phyloP scores from a whole-genome alignment of 2,888 invertebrate species.

The Hydropsyche betteni region DNA sequence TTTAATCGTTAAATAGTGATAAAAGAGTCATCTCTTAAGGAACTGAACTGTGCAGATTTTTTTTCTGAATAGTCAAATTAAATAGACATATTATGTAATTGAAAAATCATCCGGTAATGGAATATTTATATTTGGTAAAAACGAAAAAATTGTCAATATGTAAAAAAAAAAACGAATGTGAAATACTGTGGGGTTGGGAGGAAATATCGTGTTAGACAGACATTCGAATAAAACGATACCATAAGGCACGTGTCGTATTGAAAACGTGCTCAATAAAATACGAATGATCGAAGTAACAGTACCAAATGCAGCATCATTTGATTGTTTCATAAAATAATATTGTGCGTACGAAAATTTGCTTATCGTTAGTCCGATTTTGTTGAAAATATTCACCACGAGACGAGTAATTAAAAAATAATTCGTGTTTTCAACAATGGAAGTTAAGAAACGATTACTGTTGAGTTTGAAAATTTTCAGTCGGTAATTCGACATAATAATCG shows the following conservation, averaged over 20 bases:
- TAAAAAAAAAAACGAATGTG: not conserved
- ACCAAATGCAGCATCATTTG: slow-evolving; percentile 21
- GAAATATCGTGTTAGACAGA: slow-evolving; percentile 22
- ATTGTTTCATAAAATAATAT: slow-evolving; percentile 16
- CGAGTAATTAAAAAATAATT: not conserved
- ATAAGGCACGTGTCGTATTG: slow-evolving; percentile 30
- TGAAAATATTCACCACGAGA: not conserved
- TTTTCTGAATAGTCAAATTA: no score
- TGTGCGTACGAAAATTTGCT: not conserved
- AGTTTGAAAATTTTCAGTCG: no score
- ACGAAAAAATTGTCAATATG: not conserved
- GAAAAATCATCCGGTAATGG: not conserved
- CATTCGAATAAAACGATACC: slow-evolving; percentile 6
- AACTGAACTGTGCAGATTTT: no score
- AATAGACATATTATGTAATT: no score
- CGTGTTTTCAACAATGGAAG: no score
- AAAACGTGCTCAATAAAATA: slow-evolving; percentile 29
- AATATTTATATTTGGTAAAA: slow-evolving; percentile 13
- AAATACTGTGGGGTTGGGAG: not conserved
- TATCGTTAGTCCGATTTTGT: slow-evolving; percentile 1
- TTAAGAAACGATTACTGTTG: no score
- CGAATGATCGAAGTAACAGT: slow-evolving; percentile 17
- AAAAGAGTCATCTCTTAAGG: no score
- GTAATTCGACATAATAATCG: no score
- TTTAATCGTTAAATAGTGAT: no score